Conservation (phyloP, 2,797 vertebrate species). For the Centroberyx gerrardi region DNA sequence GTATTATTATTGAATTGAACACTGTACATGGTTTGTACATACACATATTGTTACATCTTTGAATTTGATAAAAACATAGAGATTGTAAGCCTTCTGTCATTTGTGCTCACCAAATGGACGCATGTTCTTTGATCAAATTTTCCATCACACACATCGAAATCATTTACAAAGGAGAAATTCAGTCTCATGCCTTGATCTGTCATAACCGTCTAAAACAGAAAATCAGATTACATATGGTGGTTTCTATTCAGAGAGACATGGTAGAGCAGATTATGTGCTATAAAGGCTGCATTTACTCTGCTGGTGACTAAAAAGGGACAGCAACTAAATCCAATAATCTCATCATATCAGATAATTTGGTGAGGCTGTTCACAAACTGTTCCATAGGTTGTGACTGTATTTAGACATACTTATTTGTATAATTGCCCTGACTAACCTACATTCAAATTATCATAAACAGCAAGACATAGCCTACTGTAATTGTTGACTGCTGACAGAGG, state of each 20-base stretch:
- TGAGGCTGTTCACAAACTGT: too few relatives aligned
- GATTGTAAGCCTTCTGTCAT: neutral
- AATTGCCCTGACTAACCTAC: too few relatives aligned
- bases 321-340: neutral
- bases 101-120: conserved; percentile 33
- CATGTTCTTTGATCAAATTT: neutral
- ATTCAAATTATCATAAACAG: too few relatives aligned
- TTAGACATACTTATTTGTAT: too few relatives aligned
- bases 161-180: neutral
- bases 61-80: conserved; percentile 37
- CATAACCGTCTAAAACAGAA: neutral
- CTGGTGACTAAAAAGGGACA: neutral
- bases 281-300: neutral
- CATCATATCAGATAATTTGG: neutral
- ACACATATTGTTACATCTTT: conserved; percentile 39
- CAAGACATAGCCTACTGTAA: too few relatives aligned
- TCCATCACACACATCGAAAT: conserved; percentile 25
- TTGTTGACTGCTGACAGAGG: too few relatives aligned
- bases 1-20: conserved; percentile 29
- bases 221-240: neutral
- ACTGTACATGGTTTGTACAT: conserved; percentile 71
- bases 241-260: neutral
- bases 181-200: neutral
- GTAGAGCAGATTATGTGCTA: neutral
- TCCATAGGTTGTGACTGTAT: too few relatives aligned